phyloP scores from a whole-genome alignment of 2,888 invertebrate species.

The Apantesis nais region DNA sequence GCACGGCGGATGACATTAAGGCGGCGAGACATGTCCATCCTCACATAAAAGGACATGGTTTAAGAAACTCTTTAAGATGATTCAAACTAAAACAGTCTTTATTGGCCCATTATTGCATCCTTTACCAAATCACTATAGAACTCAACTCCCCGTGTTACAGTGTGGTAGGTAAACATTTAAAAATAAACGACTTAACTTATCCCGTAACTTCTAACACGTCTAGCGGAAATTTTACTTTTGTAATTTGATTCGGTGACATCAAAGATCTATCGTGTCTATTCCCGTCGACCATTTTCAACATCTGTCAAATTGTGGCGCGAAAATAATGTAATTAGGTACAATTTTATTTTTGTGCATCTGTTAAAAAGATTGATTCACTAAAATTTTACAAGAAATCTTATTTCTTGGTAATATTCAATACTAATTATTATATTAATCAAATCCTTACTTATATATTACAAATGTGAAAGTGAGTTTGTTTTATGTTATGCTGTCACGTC shows the following conservation, averaged over 20 bases:
- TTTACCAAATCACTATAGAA: background rate
- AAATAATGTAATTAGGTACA: slow-evolving; percentile 50
- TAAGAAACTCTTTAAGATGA: background rate
- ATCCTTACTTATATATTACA: no score
- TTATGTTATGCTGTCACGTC: no score
- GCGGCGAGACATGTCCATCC: background rate
- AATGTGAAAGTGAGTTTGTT: no score
- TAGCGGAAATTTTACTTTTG: slow-evolving; percentile 66
- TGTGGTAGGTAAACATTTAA: slow-evolving; percentile 20
- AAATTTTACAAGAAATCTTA: slow-evolving; percentile 15
- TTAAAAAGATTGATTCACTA: slow-evolving; percentile 37
- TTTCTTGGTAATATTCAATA: background rate
- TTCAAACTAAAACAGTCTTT: background rate
- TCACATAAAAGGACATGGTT: background rate
- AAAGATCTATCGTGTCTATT: slow-evolving; percentile 65
- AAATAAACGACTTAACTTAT: slow-evolving; percentile 34
- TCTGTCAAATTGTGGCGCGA: slow-evolving; percentile 60
- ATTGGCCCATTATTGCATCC: slow-evolving; percentile 7
- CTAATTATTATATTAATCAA: background rate
- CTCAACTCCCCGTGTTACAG: background rate
- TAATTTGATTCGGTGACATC: slow-evolving; percentile 78
- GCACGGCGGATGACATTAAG: background rate
- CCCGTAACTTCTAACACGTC: slow-evolving; percentile 49
- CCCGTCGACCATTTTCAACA: slow-evolving; percentile 54
- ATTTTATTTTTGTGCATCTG: slow-evolving; percentile 35